phyloP scores from a whole-genome alignment of 2,113 vertebrate genomes.

The Willisornis vidua region DNA sequence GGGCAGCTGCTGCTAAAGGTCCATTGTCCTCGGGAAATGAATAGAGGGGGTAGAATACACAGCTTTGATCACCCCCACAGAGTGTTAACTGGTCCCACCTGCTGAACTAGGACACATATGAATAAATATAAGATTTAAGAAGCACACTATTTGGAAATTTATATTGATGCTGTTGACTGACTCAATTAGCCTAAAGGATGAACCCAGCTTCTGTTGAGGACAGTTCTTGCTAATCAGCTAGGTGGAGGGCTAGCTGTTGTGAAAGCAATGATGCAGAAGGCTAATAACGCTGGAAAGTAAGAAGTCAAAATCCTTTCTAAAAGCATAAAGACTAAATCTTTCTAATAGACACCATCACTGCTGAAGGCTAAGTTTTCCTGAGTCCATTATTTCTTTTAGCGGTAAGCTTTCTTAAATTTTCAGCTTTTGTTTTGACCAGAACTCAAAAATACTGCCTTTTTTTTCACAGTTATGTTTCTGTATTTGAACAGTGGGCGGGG shows the following conservation, averaged over 20 bases:
- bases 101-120: too few relatives aligned
- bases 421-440: not conserved
- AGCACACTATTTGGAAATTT: not conserved
- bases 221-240: not conserved
- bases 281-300: not conserved
- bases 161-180: not conserved
- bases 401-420: not conserved
- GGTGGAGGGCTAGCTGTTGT: not conserved
- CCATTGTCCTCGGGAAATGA: too few relatives aligned
- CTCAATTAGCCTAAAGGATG: not conserved
- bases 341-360: not conserved
- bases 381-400: not conserved
- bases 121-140: not conserved
- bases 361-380: not conserved
- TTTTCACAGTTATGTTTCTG: not conserved
- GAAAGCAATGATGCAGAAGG: not conserved
- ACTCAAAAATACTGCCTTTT: not conserved
- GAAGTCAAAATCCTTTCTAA: not conserved
- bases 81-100: too few relatives aligned
- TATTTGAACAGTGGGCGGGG: not conserved
- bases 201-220: not conserved
- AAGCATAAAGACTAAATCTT: not conserved
- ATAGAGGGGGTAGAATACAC: too few relatives aligned
- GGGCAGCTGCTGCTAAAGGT: too few relatives aligned
- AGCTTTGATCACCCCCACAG: too few relatives aligned